phyloP scores from a whole-genome alignment of 2,888 invertebrate genomes.

The Cryptosula pallasiana region DNA sequence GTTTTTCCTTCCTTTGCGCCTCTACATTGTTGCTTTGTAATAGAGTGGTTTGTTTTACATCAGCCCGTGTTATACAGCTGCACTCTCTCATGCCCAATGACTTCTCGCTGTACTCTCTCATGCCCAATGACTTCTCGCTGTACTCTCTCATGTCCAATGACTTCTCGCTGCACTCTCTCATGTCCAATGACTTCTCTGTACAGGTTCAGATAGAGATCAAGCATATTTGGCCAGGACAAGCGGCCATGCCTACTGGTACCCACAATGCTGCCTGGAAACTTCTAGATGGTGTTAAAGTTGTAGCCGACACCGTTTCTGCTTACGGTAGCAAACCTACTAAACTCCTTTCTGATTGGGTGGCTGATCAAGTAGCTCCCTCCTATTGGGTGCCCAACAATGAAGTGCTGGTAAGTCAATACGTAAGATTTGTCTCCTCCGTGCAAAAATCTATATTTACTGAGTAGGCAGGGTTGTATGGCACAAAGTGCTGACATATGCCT shows the following conservation, averaged over 20 bases:
- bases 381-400: constrained; percentile 76
- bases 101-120: too few relatives aligned
- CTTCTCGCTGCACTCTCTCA: too few relatives aligned
- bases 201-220: constrained; percentile 57
- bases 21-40: background rate
- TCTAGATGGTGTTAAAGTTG: constrained; percentile 62
- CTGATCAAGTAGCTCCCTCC: constrained; percentile 70
- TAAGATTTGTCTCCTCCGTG: too few relatives aligned
- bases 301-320: constrained; percentile 63
- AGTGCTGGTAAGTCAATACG: constrained; percentile 64
- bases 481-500: too few relatives aligned
- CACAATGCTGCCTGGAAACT: constrained; percentile 64
- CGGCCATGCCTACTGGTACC: constrained; percentile 35
- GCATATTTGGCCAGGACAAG: constrained; percentile 62
- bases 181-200: background rate
- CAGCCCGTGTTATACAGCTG: too few relatives aligned
- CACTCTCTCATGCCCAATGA: too few relatives aligned
- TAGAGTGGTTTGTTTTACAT: background rate
- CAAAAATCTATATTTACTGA: too few relatives aligned
- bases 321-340: constrained; percentile 69
- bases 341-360: constrained; percentile 66
- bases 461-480: too few relatives aligned
- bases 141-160: too few relatives aligned
- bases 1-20: too few relatives aligned
- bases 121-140: too few relatives aligned